phyloP scores from a whole-genome alignment of 2,888 invertebrate species.

The Nemoura dubitans region DNA sequence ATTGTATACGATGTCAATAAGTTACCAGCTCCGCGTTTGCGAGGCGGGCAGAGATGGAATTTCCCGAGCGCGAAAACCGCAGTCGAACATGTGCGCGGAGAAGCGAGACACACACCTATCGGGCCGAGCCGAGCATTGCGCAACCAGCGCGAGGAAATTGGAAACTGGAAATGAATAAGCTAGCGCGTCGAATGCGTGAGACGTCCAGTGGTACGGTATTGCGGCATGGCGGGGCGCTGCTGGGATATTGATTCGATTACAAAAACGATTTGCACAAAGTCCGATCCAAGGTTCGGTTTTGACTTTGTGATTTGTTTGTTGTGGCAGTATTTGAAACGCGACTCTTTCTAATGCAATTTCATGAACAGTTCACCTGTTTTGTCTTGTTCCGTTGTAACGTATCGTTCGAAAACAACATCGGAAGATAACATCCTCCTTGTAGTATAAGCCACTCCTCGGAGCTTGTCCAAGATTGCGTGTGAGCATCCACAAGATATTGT shows the following conservation, averaged over 20 bases:
- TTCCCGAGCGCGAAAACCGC: conserved; percentile 34
- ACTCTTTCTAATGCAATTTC: neutral
- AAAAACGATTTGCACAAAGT: neutral
- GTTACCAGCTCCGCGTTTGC: conserved; percentile 25
- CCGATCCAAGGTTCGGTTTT: neutral
- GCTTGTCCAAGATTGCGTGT: conserved; percentile 22
- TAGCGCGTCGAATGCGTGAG: conserved; percentile 2
- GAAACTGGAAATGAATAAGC: conserved; percentile 36
- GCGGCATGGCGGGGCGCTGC: neutral
- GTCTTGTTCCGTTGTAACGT: neutral
- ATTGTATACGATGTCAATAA: conserved; percentile 37
- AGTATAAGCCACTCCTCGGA: neutral
- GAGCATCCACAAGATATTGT: conserved; percentile 10
- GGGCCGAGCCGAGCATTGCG: too few species aligned
- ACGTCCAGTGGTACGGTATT: neutral
- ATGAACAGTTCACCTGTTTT: neutral
- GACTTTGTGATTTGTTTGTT: neutral
- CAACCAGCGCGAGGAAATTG: conserved; percentile 32
- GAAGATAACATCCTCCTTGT: neutral
- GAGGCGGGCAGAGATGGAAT: neutral
- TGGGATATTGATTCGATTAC: neutral
- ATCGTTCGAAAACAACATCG: conserved; percentile 13
- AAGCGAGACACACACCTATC: neutral
- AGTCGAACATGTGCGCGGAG: neutral
- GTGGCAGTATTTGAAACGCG: neutral